Base-by-base conservation (phyloP, 2,797 vertebrate genomes). In the Falco cherrug region DNA sequence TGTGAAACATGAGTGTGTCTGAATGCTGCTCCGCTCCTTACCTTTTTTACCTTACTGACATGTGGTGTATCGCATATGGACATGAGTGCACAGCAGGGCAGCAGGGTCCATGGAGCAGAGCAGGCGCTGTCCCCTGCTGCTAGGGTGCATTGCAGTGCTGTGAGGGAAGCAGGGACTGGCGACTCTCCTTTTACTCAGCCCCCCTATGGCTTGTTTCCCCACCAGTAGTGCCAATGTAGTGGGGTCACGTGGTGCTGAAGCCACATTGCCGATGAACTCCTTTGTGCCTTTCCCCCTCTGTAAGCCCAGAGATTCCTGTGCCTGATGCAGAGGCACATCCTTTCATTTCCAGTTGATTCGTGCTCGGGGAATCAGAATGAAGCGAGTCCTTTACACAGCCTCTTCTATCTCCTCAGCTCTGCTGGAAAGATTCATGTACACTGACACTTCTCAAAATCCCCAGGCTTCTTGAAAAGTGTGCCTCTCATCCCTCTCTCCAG, bases 111-210 rank as follows among this genome's bases (percentile, higher is more conserved):
- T 0, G 3, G 31, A 33, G 19, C 56, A 20, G 67, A n/a, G 43
- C 57, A 4, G 11, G 37, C 9, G 0, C 59, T 1, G 2, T n/a
- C 8, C 17, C 20, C 25, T 0, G 0, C 10, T 21, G 13, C 19
- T 1, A 31, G 10, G 15, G 9, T 39, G 54, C 3, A 3, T 5
- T 6, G 33, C 0, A 6, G 26, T 16, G 48, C 87, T 82, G 48
- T 0, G 0, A 60, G 31, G 8, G 16, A 54, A 39, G 41, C 0
- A 0, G 4, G 9, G 25, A 83, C 24, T 3, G 5, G 11, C 53
- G 28, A 48, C 4, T 6, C 13, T 84, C 20, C 51, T 57, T 73
- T 45, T 26, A 6, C n/a, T 73, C 51, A 78, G 51, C 10, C 33
- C 13, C 3, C 25, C 50, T 37, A 33, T 35, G 74, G 16, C 41